Evolutionary conservation across 2,113 vertebrate species (phyloP).

Genomic region (Trogon melanurus): DNA sequence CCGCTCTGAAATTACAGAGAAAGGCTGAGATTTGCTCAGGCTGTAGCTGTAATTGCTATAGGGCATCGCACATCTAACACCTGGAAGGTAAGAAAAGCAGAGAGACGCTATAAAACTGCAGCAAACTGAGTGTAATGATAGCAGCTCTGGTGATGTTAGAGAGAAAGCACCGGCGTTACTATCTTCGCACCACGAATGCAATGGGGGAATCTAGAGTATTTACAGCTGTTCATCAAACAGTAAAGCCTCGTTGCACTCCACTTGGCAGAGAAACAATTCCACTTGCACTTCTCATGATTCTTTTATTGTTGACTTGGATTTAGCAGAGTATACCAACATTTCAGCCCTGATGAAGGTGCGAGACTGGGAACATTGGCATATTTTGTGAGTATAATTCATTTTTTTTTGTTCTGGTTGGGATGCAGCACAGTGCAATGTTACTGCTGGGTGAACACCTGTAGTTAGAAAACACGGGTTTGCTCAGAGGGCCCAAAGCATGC

Average conservation of each 20-base stretch:
- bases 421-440: neutral
- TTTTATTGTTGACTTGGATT: conserved; percentile 52
- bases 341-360: neutral
- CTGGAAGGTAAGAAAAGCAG: neutral
- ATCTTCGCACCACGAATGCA: neutral
- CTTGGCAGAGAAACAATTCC: conserved; percentile 58
- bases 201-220: conserved; percentile 8
- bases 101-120: neutral
- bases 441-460: conserved; percentile 62
- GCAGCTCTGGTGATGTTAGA: neutral
- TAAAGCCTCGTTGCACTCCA: conserved; percentile 25
- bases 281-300: conserved; percentile 15
- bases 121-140: neutral
- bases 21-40: neutral
- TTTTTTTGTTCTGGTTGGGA: conserved; percentile 58
- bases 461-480: conserved; percentile 34
- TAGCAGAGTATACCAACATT: conserved; percentile 40
- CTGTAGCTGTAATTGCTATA: neutral
- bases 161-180: neutral
- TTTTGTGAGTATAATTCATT: conserved; percentile 55
- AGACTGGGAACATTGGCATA: conserved; percentile 11
- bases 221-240: conserved; percentile 54
- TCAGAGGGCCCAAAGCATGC: neutral
- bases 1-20: neutral
- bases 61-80: neutral